Evolutionary conservation across 2,888 invertebrate genomes (phyloP), one percentile per base, ranked within the genome.

Genomic region (Galerucella pusilla): DNA sequence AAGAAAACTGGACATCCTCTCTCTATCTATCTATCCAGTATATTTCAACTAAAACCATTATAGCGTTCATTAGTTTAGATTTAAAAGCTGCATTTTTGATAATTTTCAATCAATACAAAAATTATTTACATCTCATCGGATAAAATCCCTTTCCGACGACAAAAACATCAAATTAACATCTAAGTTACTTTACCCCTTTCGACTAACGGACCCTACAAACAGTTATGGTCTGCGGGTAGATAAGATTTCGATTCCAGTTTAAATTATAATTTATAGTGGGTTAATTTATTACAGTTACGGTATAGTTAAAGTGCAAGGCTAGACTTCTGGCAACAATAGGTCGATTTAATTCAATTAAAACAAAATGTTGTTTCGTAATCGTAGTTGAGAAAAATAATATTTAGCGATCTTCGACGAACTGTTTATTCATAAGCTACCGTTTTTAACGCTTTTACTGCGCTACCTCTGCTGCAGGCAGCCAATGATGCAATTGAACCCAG

Each of bases 171-270:
- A 28, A 25, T 28, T 7, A 60, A 60, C 59, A 25, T 25, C 59
- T 25, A 28, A 35, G 64, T 45, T 42, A 65, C 10, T 65, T 64
- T 45, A 65, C 77, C 81, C 80, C 80, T 81, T 80, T 83, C 80
- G 80, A 77, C 80, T 80, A 78, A 79, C 80, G 66, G 75, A 76
- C 71, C 79, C 76, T 77, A 78, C 78, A 81, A 80, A 80, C 67
- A 65, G 72, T 80, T 81, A 82, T 82, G 83, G 84, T 83, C 83
- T 81, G 78, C 79, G 81, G 20, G 45, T 76, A 84, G 85, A 85
- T 85, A 85, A 84, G 84, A 83, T 85, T 84, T 84, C 85, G 83
- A 83, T 85, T 84, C 83, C 85, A 84, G 84, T 84, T 84, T 84
- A 84, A 84, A 84, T 85, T 83, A 83, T 82, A 75, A 75, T 75